Conservation (phyloP, 2,113 vertebrate species). For the Tragelaphus strepsiceros region DNA sequence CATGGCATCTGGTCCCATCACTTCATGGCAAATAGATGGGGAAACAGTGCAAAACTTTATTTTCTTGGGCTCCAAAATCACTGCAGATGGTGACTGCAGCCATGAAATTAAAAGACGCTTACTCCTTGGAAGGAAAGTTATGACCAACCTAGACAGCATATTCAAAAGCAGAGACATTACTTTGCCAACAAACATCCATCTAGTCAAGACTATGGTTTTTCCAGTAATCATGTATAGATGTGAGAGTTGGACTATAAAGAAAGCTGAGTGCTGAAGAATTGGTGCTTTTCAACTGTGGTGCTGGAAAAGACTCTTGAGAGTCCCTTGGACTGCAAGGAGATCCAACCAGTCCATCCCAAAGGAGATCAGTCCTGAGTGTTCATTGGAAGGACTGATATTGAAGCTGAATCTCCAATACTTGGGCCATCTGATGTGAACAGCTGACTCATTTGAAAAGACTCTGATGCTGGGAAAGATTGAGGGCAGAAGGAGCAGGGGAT, state of each 20-base stretch:
- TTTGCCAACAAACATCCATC: not conserved
- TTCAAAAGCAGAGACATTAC: not conserved
- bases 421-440: not conserved
- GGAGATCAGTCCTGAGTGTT: not conserved
- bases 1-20: not conserved
- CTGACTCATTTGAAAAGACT: not conserved
- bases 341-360: not conserved
- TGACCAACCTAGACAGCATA: not conserved
- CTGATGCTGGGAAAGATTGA: not conserved
- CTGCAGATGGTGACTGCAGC: not conserved
- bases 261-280: not conserved
- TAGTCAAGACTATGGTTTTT: not conserved
- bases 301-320: not conserved
- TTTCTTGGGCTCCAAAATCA: not conserved
- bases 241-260: not conserved
- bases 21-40: not conserved
- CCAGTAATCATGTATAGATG: not conserved
- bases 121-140: not conserved
- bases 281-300: not conserved
- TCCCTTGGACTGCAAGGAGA: not conserved
- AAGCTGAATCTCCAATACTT: not conserved
- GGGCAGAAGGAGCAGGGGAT: not conserved
- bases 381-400: not conserved
- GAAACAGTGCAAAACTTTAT: not conserved
- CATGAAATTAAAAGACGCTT: not conserved